Percentiles rank a stretch among this genome's conserved stretches.
These are phyloP conservation scores for Drosophila burlai DNA, from an alignment of 1,140 invertebrate species.

Conservation along the genomic window DNA sequence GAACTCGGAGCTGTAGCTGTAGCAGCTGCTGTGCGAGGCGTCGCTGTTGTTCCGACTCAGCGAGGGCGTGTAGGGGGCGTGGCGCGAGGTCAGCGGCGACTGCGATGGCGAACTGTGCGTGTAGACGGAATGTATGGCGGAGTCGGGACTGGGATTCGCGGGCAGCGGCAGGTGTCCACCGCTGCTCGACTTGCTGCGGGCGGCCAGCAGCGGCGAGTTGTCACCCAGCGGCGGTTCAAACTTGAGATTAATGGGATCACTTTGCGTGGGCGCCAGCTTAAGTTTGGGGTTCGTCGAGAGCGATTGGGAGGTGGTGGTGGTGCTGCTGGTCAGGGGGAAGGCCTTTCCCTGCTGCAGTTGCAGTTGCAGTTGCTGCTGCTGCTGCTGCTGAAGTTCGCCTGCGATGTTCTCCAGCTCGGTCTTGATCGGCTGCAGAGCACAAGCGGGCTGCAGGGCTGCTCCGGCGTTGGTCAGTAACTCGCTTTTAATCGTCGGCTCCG, in stretches of 20 bases:
- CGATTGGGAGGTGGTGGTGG: neutral
- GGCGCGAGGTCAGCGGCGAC: slow-evolving; percentile 93
- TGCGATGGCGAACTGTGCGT: slow-evolving; percentile 92
- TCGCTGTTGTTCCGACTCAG: slow-evolving; percentile 95
- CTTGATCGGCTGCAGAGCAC: slow-evolving; percentile 63
- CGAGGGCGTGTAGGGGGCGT: slow-evolving; percentile 91
- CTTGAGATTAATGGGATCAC: slow-evolving; percentile 84
- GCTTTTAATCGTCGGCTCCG: slow-evolving; percentile 78
- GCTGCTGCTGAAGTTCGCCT: slow-evolving; percentile 58
- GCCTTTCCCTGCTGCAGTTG: slow-evolving; percentile 21
- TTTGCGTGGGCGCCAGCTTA: slow-evolving; percentile 79
- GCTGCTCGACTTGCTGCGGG: slow-evolving; percentile 74
- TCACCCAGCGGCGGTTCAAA: slow-evolving; percentile 67
- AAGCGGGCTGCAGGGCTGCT: slow-evolving; percentile 13
- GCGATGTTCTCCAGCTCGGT: slow-evolving; percentile 70
- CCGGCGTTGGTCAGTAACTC: slow-evolving; percentile 46
- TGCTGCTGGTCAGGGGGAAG: slow-evolving; percentile 24
- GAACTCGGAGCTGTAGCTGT: slow-evolving; percentile 91
- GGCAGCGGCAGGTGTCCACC: slow-evolving; percentile 85
- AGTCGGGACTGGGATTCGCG: slow-evolving; percentile 92
- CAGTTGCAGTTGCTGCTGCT: neutral
- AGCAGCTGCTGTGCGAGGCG: slow-evolving; percentile 93
- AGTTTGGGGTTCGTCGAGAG: slow-evolving; percentile 37
- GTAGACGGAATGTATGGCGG: slow-evolving; percentile 94
- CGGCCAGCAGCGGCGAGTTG: slow-evolving; percentile 72